These are phyloP conservation scores for Dinocampus coccinellae DNA, from an alignment of 2,888 invertebrate species.

Conservation along the genomic window DNA sequence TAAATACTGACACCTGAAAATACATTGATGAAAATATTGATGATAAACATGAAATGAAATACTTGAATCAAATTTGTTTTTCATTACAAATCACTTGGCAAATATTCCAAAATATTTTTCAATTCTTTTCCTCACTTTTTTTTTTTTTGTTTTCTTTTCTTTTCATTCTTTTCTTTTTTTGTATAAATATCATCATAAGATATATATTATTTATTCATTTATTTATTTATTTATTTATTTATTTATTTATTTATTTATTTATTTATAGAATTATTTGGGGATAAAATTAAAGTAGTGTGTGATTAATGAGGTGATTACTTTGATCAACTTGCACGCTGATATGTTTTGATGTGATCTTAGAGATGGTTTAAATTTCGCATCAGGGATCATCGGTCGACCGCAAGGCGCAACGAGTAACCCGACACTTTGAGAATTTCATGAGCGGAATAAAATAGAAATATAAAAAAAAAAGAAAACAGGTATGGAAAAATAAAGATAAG, in stretches of 20 bases:
- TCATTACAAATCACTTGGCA: not conserved
- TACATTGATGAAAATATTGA: not conserved
- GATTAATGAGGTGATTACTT: conserved; percentile 34
- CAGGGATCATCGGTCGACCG: conserved; percentile 30
- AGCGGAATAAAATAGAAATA: conserved; percentile 13
- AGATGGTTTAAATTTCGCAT: conserved; percentile 29
- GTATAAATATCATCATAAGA: not conserved
- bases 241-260: not conserved
- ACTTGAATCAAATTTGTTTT: not conserved
- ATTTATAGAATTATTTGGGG: not conserved
- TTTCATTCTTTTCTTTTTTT: too few species aligned
- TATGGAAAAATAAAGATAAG: conserved; percentile 11
- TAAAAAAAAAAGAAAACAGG: conserved; percentile 4
- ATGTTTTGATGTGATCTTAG: conserved; percentile 30
- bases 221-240: too few species aligned
- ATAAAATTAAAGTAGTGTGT: conserved; percentile 14
- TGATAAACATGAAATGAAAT: not conserved
- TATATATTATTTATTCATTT: too few species aligned
- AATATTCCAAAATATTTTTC: not conserved
- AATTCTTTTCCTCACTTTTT: too few species aligned
- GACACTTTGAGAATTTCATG: conserved; percentile 37
- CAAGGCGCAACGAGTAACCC: conserved; percentile 31
- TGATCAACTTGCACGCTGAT: conserved; percentile 30
- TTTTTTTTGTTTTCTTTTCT: too few species aligned
- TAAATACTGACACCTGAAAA: not conserved